A percentile compares a stretch with the other conserved stretches of the same genome.
Evolutionary conservation across 2,797 vertebrate genomes (phyloP).

Genomic region (Sebastes diploproa): DNA sequence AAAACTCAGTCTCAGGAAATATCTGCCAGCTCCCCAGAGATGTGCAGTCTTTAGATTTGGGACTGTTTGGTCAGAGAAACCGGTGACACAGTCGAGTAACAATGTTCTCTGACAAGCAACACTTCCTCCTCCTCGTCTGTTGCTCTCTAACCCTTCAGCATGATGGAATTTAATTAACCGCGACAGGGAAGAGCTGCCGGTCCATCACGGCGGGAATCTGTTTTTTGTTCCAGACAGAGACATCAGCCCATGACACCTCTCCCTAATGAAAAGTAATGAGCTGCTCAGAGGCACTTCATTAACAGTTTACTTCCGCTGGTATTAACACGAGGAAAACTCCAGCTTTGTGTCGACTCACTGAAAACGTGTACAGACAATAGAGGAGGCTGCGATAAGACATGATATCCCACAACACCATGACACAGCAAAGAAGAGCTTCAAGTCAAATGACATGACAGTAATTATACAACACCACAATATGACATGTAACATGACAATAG

Average conservation of each 20-base stretch:
- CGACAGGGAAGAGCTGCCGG: constrained; percentile 21
- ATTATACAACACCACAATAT: neutral
- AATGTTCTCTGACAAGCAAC: constrained; percentile 17
- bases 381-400: neutral
- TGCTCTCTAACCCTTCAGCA: constrained; percentile 20
- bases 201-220: constrained; percentile 42
- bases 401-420: neutral
- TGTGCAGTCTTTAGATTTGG: neutral
- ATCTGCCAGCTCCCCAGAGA: constrained; percentile 44
- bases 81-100: constrained; percentile 42
- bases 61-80: constrained; percentile 25
- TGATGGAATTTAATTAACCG: constrained; percentile 59
- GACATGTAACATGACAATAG: neutral
- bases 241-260: constrained; percentile 47
- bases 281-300: constrained; percentile 37
- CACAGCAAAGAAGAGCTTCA: neutral
- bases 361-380: neutral
- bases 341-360: neutral
- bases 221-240: constrained; percentile 46
- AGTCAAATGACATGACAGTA: neutral
- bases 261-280: constrained; percentile 58
- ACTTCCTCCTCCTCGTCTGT: constrained; percentile 12
- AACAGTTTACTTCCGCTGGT: constrained; percentile 18
- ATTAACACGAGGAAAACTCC: neutral
- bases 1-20: constrained; percentile 55